A percentile compares a stretch with the other conserved stretches of the same genome.
phyloP scores from a whole-genome alignment of 1,140 invertebrate genomes.

The Diorhabda elongata region DNA sequence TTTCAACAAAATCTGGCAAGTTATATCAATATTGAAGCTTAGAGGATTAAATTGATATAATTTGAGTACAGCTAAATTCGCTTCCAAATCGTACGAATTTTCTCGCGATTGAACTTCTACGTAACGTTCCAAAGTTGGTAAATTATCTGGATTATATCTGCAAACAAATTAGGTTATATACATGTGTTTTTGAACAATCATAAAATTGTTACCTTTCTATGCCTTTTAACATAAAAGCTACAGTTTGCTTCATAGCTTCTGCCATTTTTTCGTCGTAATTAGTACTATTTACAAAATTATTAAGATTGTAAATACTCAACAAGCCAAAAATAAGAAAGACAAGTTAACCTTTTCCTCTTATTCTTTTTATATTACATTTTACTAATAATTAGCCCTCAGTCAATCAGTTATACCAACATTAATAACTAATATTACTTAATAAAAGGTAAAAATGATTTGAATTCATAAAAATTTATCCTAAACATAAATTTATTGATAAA shows the following conservation, averaged over 20 bases:
- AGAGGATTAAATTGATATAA: conserved; percentile 93
- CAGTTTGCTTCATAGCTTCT: conserved; percentile 71
- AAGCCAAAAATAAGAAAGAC: too few species aligned
- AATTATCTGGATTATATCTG: conserved; percentile 93
- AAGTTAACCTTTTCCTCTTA: too few species aligned
- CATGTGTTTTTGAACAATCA: conserved; percentile 6
- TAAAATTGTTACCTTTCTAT: conserved; percentile 66
- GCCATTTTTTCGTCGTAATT: conserved; percentile 50
- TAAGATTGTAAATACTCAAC: too few species aligned
- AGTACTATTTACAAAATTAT: too few species aligned
- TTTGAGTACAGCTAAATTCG: conserved; percentile 88
- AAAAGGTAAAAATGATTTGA: too few species aligned
- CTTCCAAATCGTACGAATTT: conserved; percentile 94
- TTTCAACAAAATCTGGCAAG: conserved; percentile 84
- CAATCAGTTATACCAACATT: too few species aligned
- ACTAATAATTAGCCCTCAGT: too few species aligned
- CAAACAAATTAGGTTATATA: conserved; percentile 29
- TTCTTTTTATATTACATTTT: too few species aligned
- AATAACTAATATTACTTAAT: too few species aligned
- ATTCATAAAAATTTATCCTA: too few species aligned
- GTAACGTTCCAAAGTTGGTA: conserved; percentile 84
- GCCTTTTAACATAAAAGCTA: conserved; percentile 69
- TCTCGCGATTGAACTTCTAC: conserved; percentile 89
- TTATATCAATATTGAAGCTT: conserved; percentile 79
- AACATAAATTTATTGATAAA: too few species aligned